These are phyloP conservation scores for Lagorchestes hirsutus DNA, from an alignment of 2,797 vertebrate species.

Conservation along the genomic window DNA sequence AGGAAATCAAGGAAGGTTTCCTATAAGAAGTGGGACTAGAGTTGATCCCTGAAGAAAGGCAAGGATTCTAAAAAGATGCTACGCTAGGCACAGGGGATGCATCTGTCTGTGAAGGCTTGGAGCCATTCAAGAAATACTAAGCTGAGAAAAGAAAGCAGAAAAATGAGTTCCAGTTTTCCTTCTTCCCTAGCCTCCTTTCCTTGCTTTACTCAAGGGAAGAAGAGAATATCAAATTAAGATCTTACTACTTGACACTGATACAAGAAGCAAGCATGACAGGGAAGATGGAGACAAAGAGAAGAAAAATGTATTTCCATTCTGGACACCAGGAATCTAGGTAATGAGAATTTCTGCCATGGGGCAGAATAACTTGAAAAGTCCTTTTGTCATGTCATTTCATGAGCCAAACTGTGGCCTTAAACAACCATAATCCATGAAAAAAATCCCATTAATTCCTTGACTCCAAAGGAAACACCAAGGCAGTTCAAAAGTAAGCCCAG, in stretches of 20 bases:
- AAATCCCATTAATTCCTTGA: slow-evolving; percentile 66
- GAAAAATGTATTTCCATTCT: slow-evolving; percentile 10
- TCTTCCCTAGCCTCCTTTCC: neutral
- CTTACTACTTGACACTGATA: slow-evolving; percentile 19
- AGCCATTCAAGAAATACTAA: slow-evolving; percentile 19
- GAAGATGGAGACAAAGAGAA: slow-evolving; percentile 1
- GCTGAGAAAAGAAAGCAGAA: slow-evolving; percentile 48
- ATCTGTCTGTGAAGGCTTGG: neutral
- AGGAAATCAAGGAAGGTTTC: neutral
- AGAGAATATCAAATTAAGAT: slow-evolving; percentile 55
- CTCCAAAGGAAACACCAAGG: slow-evolving; percentile 68
- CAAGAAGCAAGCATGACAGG: neutral
- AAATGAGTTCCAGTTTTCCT: neutral
- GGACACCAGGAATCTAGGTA: neutral
- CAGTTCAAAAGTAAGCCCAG: slow-evolving; percentile 73
- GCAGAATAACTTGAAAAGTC: neutral
- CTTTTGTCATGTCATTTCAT: slow-evolving; percentile 34
- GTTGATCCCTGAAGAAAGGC: neutral
- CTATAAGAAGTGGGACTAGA: neutral
- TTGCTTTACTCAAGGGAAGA: slow-evolving; percentile 40
- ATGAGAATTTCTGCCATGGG: neutral
- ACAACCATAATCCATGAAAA: neutral
- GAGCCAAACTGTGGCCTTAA: slow-evolving; percentile 16
- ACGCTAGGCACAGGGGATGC: neutral
- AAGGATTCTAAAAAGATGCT: neutral